Conservation (phyloP, 2,113 vertebrate species). For the Monopterus albus region DNA sequence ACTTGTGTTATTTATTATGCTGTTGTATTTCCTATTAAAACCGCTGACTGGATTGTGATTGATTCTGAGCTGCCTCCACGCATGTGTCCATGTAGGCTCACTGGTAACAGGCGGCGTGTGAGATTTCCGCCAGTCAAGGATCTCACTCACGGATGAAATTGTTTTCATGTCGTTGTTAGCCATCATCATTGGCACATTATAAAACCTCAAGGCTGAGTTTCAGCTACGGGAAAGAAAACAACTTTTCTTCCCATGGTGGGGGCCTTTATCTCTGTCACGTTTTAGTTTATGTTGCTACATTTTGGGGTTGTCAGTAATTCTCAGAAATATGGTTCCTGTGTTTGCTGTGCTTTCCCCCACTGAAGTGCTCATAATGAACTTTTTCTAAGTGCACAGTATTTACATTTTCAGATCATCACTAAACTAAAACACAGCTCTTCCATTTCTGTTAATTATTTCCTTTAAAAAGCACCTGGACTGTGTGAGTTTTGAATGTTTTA, state of each 20-base stretch:
- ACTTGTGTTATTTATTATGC: conserved; percentile 76
- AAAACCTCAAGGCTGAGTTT: conserved; percentile 60
- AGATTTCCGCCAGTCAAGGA: conserved; percentile 56
- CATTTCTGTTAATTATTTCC: background rate
- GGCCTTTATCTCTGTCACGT: background rate
- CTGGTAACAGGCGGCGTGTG: conserved; percentile 21
- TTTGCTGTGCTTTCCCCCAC: background rate
- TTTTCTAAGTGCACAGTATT: background rate
- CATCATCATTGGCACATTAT: conserved; percentile 48
- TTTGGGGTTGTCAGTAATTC: conserved; percentile 14
- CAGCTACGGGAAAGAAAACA: conserved; percentile 20
- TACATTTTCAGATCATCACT: background rate
- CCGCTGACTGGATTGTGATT: conserved; percentile 58
- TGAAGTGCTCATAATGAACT: background rate
- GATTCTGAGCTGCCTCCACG: conserved; percentile 56
- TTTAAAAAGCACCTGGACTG: background rate
- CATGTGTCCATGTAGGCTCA: conserved; percentile 27
- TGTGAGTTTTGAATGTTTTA: background rate
- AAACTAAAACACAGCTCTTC: background rate
- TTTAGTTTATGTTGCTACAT: conserved; percentile 11
- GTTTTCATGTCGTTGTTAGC: conserved; percentile 50
- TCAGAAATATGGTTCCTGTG: conserved; percentile 3
- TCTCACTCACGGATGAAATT: conserved; percentile 57
- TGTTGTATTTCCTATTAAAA: conserved; percentile 75
- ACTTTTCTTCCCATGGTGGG: background rate